These are phyloP conservation scores for Falcaria lacertinaria DNA, from an alignment of 2,888 invertebrate species.

Conservation along the genomic window DNA sequence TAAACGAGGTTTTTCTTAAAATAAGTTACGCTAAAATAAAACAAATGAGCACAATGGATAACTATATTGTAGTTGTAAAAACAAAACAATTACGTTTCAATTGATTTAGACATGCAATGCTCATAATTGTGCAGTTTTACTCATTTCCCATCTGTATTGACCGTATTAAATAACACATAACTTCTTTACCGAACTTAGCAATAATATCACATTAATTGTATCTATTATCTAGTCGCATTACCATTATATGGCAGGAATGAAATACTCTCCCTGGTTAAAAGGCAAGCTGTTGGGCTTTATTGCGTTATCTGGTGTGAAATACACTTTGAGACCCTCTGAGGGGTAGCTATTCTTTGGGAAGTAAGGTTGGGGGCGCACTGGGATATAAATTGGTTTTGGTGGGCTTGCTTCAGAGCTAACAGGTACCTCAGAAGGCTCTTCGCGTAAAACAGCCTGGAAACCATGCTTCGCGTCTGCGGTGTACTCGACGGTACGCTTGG, in stretches of 20 bases:
- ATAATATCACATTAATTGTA: conserved; percentile 1
- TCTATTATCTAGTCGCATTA: background rate
- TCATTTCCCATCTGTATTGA: too few relatives aligned
- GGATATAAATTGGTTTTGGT: conserved; percentile 16
- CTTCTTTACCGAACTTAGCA: background rate
- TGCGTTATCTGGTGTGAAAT: conserved; percentile 51
- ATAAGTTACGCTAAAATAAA: background rate
- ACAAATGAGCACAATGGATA: background rate
- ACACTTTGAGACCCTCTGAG: conserved; percentile 20
- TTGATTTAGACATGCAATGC: too few relatives aligned
- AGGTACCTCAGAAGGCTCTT: conserved; percentile 60
- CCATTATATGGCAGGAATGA: conserved; percentile 36
- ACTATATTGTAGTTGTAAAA: too few relatives aligned
- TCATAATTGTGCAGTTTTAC: too few relatives aligned
- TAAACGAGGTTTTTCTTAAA: background rate
- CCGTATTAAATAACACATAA: too few relatives aligned
- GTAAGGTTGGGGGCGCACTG: conserved; percentile 10
- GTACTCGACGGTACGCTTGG: conserved; percentile 66
- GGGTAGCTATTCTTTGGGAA: conserved; percentile 15
- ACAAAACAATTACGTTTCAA: too few relatives aligned
- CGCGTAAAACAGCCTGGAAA: conserved; percentile 73
- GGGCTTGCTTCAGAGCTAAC: too few relatives aligned
- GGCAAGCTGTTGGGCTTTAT: conserved; percentile 21
- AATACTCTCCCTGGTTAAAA: conserved; percentile 45
- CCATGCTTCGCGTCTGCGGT: conserved; percentile 73